phyloP scores from a whole-genome alignment of 2,888 invertebrate species.

The Autographa gamma region DNA sequence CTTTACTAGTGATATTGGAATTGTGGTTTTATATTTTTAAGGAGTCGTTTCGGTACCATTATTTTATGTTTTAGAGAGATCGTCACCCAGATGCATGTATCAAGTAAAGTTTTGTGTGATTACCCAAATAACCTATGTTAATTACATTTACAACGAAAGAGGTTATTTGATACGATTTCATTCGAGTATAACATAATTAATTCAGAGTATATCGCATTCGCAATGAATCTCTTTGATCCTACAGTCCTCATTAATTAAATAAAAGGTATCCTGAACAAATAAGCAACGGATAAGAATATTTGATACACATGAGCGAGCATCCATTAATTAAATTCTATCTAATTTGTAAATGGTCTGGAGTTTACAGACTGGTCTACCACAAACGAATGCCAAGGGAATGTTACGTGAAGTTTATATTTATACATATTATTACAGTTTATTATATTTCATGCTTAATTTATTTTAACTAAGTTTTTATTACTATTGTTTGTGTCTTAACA shows the following conservation, averaged over 20 bases:
- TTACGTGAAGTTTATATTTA: background rate
- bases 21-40: constrained; percentile 17
- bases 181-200: background rate
- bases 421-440: background rate
- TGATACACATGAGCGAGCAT: background rate
- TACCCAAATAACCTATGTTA: background rate
- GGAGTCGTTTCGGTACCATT: background rate
- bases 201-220: background rate
- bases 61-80: no score
- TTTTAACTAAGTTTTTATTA: background rate
- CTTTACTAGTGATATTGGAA: background rate
- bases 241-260: background rate
- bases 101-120: background rate
- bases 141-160: background rate
- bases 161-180: no score
- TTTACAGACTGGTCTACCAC: background rate
- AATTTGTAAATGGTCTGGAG: background rate
- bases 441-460: no score
- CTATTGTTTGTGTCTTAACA: background rate
- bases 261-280: background rate
- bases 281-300: background rate
- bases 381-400: background rate
- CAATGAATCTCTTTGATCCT: background rate
- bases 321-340: background rate
- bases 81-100: background rate